Percentiles rank a stretch among this genome's conserved stretches.
These are phyloP conservation scores for Riptortus pedestris DNA, from an alignment of 1,140 invertebrate genomes.

Conservation along the genomic window DNA sequence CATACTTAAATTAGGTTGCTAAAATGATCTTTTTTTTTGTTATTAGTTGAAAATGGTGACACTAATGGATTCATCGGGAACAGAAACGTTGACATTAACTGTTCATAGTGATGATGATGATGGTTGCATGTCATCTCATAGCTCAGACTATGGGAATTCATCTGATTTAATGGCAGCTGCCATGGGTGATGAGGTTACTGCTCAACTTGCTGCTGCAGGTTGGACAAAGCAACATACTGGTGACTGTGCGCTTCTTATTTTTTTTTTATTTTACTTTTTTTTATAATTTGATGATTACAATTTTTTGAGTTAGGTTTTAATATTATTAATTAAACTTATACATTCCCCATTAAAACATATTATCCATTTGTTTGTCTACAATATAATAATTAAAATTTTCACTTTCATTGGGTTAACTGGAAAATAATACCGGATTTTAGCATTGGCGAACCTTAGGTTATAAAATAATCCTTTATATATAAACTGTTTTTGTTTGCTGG, in stretches of 20 bases:
- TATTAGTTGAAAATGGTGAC: slow-evolving; percentile 31
- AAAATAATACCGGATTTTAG: too few species aligned
- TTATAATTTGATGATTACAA: background rate
- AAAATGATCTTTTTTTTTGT: too few species aligned
- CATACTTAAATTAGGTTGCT: too few species aligned
- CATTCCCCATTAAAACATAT: too few species aligned
- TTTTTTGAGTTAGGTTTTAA: too few species aligned
- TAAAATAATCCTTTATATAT: too few species aligned
- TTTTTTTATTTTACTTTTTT: slow-evolving; percentile 20
- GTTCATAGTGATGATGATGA: slow-evolving; percentile 50
- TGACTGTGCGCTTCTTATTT: slow-evolving; percentile 35
- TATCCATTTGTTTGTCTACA: too few species aligned
- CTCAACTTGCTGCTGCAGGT: slow-evolving; percentile 89
- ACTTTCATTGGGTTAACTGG: too few species aligned
- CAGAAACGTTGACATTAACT: slow-evolving; percentile 26
- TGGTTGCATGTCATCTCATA: slow-evolving; percentile 53
- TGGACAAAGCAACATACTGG: slow-evolving; percentile 46
- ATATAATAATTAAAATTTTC: too few species aligned
- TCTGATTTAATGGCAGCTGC: slow-evolving; percentile 64
- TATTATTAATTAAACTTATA: too few species aligned
- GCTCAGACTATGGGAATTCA: slow-evolving; percentile 55
- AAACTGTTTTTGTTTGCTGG: too few species aligned
- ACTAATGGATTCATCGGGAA: slow-evolving; percentile 31
- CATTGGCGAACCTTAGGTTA: too few species aligned
- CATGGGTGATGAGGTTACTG: slow-evolving; percentile 86